Base-by-base conservation (phyloP, 2,888 invertebrate species). In the Andrena praecox region DNA sequence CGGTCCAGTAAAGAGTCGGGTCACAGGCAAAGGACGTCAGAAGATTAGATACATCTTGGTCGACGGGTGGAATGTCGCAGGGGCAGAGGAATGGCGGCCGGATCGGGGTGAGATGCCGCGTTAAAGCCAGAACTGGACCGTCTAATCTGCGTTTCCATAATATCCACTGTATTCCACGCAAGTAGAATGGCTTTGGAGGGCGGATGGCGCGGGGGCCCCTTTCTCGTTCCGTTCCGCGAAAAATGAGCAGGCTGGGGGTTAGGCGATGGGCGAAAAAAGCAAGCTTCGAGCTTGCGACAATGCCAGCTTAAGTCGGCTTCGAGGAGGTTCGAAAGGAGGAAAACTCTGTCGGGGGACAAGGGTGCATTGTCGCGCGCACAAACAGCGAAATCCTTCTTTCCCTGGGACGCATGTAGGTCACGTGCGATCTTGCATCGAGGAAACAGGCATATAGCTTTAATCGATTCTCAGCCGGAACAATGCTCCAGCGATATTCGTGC, bases 141-240 rank as follows among this genome's bases (percentile, higher is more conserved):
- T 75, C 86, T 88, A 90, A 92, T 91, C 89, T 91, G 86, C 89
- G 90, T 91, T 90, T 89, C 90, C 89, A 91, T 80, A 84, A 85
- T 85, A 79, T 84, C 82, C 80, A 64, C 81, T 83, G 88, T 90
- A 89, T 90, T 87, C 85, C 84, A 80, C 79, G 78, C 80, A 83
- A 89, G 87, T 83, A 84, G 87, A 87, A 87, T 85, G 87, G 81
- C 85, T 75, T 80, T 77, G 72, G 77, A 76, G 81, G 75, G 63
- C 60, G 60, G 73, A 48, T 75, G 74, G 63, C 64, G 33, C 64
- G 1, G 12, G 7, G 56, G 56, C 62, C 70, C 70, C 60, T 70
- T 69, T 50, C 80, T 72, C 66, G 74, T 77, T 76, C 77, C 64
- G 48, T 71, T 64, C 29, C 59, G 12, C 33, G 54, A 42, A 48